Base-by-base conservation (phyloP, 2,113 vertebrate genomes). In the Ptilonorhynchus violaceus region DNA sequence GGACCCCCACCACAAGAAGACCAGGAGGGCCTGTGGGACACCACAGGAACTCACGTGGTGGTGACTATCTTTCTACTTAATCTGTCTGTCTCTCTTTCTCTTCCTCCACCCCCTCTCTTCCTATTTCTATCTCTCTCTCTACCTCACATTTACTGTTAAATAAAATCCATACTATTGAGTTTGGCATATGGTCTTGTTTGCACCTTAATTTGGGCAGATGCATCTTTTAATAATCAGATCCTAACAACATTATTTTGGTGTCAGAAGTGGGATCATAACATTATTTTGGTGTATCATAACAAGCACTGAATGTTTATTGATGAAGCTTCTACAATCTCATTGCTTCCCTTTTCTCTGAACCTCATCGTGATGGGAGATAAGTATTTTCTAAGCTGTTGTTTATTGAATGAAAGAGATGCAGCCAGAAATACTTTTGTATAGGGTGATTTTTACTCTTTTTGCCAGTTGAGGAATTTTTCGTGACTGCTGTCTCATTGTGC, bases 341-440 rank as follows among this genome's bases (percentile, higher is more conserved):
- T 69, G 4, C 8, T 69, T 76, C 6, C 7, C 3, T 63, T 49
- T 69, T 11, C 2, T 41, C 15, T 42, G 9, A 35, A 17, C 5
- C 8, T 68, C 60, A 62, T 41, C 2, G 0, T 25, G 7, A 9
- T 53, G 11, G 8, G 6, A 6, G 5, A 3, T 18, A 8, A 16
- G 13, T 58, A 3, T 66, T 37, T 72, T 44, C 3, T 22, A 37
- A 20, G 10, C 5, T 64, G 0, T 25, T 33, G 2, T 8, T 25
- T 58, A 20, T 25, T 70, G 8, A 42, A 16, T 70, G 41, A 30
- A 47, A 49, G 37, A 8, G 3, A 17, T 2, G 2, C 4, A 33
- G 18, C 3, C 14, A 37, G 15, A 37, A 56, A 8, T 9, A 3
- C 27, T 58, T 63, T 47, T 44, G 8, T 31, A 9, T 17, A 25